Conservation (phyloP, 2,888 invertebrate genomes). For the Gastrophysa polygoni region DNA sequence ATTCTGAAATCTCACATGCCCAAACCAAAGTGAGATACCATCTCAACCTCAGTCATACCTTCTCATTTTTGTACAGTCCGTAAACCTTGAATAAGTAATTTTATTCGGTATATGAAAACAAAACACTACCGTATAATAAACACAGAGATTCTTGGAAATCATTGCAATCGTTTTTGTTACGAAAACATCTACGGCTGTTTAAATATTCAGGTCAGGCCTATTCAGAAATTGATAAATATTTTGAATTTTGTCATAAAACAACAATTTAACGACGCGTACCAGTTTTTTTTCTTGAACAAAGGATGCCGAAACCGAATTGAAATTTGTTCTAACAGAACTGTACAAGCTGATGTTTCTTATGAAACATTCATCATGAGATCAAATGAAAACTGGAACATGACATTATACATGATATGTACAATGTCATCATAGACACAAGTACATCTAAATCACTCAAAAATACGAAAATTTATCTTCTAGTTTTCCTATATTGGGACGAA, state of each 20-base stretch:
- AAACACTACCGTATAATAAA: slow-evolving; percentile 16
- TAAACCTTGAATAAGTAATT: slow-evolving; percentile 19
- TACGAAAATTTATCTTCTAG: too few relatives aligned
- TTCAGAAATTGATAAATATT: slow-evolving; percentile 16
- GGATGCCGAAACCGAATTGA: background rate
- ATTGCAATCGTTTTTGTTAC: slow-evolving; percentile 18
- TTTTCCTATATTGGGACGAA: too few relatives aligned
- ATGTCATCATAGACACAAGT: too few relatives aligned
- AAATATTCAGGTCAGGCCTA: slow-evolving; percentile 19
- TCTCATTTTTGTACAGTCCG: too few relatives aligned
- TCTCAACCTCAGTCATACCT: too few relatives aligned
- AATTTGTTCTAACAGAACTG: background rate
- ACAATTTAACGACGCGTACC: background rate
- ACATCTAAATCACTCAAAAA: too few relatives aligned
- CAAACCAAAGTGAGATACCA: too few relatives aligned
- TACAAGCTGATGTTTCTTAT: too few relatives aligned
- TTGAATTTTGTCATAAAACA: background rate
- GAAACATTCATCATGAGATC: too few relatives aligned
- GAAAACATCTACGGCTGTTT: slow-evolving; percentile 18
- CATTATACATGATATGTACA: too few relatives aligned
- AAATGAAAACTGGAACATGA: too few relatives aligned
- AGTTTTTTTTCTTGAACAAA: background rate
- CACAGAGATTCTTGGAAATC: slow-evolving; percentile 23
- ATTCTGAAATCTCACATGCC: too few relatives aligned
- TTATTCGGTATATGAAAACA: slow-evolving; percentile 16